Evolutionary conservation across 1,140 invertebrate genomes (phyloP), one percentile per base, ranked within the genome.

Genomic region (Hydropsyche tenuis): DNA sequence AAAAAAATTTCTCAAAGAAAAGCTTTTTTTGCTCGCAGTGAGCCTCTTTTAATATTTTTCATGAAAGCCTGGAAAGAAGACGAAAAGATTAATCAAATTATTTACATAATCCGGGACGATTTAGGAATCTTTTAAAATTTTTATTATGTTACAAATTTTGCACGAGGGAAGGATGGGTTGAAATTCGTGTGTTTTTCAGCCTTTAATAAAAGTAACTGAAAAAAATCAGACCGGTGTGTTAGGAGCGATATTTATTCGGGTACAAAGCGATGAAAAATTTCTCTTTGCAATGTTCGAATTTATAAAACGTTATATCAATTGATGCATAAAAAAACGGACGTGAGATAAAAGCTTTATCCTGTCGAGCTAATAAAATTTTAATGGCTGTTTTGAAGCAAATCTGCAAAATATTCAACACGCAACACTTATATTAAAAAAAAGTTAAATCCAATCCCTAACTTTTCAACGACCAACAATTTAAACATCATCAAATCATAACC

Each of bases 341-440:
- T 25, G 20, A 42, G 60, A 63, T 63, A 63, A 63, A 63, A 63
- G 60, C 60, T 63, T 63, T 63, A 63, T 20, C 23, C 23, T 63
- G 60, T 63, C 30, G 30, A 63, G 20, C 30, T 63, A 27, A 63
- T 63, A 63, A 30, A 53, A 63, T 25, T n/a, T 14, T 63, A 63
- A 63, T 63, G 30, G 60, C 14, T 63, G 25, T 63, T 42, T 27
- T 14, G 18, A 42, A n/a, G n/a, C n/a, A n/a, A n/a, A n/a, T n/a
- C n/a, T n/a, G n/a, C n/a, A n/a, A n/a, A n/a, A n/a, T n/a, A n/a
- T n/a, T n/a, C n/a, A n/a, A n/a, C n/a, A n/a, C n/a, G n/a, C n/a
- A n/a, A n/a, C n/a, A n/a, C n/a, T n/a, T n/a, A n/a, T n/a, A n/a
- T n/a, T n/a, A n/a, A n/a, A n/a, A n/a, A n/a, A n/a, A n/a, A n/a